Evolutionary conservation across 2,113 vertebrate species (phyloP).

Genomic region (Daboia siamensis): DNA sequence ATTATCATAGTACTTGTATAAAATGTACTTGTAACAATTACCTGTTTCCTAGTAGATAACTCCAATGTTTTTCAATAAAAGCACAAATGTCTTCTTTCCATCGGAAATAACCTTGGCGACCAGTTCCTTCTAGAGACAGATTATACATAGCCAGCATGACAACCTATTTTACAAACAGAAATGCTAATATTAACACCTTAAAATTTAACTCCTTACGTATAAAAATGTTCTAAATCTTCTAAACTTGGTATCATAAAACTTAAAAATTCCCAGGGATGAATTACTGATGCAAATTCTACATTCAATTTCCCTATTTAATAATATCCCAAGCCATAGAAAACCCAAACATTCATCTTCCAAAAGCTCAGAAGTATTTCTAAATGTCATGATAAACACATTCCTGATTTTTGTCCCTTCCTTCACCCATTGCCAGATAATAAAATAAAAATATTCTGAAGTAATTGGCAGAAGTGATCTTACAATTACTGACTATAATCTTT

Average conservation of each 20-base stretch:
- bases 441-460: neutral
- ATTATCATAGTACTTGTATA: neutral
- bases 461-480: neutral
- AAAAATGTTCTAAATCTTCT: neutral
- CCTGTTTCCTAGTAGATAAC: constrained; percentile 90
- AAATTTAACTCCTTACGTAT: neutral
- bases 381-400: neutral
- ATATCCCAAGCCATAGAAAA: neutral
- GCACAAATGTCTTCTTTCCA: constrained; percentile 99
- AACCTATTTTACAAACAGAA: constrained; percentile 76
- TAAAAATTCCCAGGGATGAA: neutral
- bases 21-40: constrained; percentile 49
- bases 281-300: neutral
- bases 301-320: neutral
- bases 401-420: neutral
- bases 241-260: neutral
- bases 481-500: neutral
- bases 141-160: constrained; percentile 99
- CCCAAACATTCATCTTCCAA: neutral
- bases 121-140: constrained; percentile 93
- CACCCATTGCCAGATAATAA: neutral
- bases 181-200: neutral
- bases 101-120: constrained; percentile 95
- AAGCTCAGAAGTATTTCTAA: neutral
- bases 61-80: constrained; percentile 98